A percentile compares a stretch with the other conserved stretches of the same genome.
These are phyloP conservation scores for Gambelia wislizenii DNA, from an alignment of 2,797 vertebrate species.

Conservation along the genomic window DNA sequence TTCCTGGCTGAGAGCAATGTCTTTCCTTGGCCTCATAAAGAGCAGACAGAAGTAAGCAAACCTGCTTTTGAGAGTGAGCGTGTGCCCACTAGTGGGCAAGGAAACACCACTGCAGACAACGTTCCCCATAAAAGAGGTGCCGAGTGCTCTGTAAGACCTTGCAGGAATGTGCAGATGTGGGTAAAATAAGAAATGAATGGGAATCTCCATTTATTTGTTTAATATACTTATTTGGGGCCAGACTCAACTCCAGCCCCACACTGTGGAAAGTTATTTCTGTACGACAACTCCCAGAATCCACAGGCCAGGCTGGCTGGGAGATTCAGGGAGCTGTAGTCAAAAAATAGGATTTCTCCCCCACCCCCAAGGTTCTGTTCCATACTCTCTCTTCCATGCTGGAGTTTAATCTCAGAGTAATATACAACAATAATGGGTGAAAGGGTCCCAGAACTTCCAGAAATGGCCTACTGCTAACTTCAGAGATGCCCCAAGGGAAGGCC, in stretches of 20 bases:
- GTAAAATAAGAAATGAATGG: background rate
- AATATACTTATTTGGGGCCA: background rate
- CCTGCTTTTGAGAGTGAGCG: background rate
- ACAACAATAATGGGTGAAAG: background rate
- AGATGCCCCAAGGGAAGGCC: background rate
- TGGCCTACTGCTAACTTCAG: background rate
- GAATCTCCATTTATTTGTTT: background rate
- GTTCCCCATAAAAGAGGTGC: background rate
- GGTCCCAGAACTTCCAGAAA: background rate
- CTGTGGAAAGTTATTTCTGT: too few relatives aligned
- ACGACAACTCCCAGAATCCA: too few relatives aligned
- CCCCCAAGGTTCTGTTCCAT: background rate
- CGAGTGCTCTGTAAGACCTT: background rate
- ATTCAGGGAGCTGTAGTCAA: too few relatives aligned
- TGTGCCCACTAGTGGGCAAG: background rate
- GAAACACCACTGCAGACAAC: background rate
- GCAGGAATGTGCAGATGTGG: background rate
- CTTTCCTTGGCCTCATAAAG: constrained; percentile 33
- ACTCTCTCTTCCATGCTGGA: too few relatives aligned
- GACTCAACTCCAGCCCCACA: background rate
- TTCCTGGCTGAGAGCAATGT: constrained; percentile 11
- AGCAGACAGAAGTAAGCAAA: constrained; percentile 8
- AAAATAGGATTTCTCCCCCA: too few relatives aligned
- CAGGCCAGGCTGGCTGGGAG: too few relatives aligned
- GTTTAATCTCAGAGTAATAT: background rate